Base-by-base conservation (phyloP, 2,888 invertebrate species). In the Melinaea marsaeus region DNA sequence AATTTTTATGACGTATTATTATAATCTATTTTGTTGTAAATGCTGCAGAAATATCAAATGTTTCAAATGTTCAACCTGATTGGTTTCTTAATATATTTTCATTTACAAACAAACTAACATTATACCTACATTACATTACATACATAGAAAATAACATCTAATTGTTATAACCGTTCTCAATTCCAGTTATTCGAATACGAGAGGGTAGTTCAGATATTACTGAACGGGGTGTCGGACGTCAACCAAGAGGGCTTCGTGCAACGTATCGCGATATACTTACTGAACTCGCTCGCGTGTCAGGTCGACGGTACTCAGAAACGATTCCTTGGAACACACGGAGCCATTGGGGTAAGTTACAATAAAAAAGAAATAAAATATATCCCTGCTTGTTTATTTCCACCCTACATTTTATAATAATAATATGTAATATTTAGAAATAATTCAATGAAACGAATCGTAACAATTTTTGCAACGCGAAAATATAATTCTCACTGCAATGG, bases 281-380 rank as follows among this genome's bases (percentile, higher is more conserved):
- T 99, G 62, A 99, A 99, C 87, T 97, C 98, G 0, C 91, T 99
- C 71, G 98, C 99, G 5, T 99, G 99, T 84, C 98, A 98, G 87
- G 98, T 99, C 7, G 98, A 98, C 79, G 97, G 97, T 33, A 92
- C 93, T 64, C 98, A 99, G 81, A 99, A 99, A 81, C 93, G 95
- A 58, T 94, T 97, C 76, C 92, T 99, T 45, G 99, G 99, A 57
- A 95, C 96, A 83, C 91, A 97, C 62, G 98, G 98, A 64, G 98
- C 97, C 56, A 95, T 96, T 75, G 92, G 92, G 84, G 96, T 96
- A 85, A 91, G 92, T 88, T 37, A n/a, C 42, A 42, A 35, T 57
- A 32, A 37, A 42, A 57, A 22, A 51, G 9, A 9, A 22, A 22
- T 48, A n/a, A 22, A 46, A 46, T 46, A 6, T 2, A 46, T 46